A percentile compares a stretch with the other conserved stretches of the same genome.
phyloP scores from a whole-genome alignment of 2,888 invertebrate species.

The Metacarcinus magister region DNA sequence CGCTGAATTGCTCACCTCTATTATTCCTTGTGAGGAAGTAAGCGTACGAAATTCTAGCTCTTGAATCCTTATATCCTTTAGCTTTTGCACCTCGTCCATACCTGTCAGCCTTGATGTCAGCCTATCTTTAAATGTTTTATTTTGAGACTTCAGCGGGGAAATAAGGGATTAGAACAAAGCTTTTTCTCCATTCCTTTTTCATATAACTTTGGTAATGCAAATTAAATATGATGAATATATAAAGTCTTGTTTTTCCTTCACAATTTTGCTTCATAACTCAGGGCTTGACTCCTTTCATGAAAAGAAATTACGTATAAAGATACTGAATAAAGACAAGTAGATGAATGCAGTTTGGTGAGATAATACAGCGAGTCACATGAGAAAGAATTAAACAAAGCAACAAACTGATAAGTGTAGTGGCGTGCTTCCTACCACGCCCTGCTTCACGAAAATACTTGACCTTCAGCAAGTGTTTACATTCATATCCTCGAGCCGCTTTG shows the following conservation, averaged over 20 bases:
- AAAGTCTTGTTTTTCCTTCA: neutral
- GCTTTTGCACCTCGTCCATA: neutral
- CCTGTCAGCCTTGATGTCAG: neutral
- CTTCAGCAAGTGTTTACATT: neutral
- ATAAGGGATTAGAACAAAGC: too few species aligned
- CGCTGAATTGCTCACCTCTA: neutral
- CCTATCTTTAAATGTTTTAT: neutral
- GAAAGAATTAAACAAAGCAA: neutral
- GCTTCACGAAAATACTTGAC: neutral
- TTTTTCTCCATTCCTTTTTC: neutral
- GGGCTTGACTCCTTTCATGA: neutral
- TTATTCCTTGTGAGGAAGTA: neutral
- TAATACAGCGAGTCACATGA: neutral
- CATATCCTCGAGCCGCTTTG: neutral
- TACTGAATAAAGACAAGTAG: neutral
- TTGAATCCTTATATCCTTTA: neutral
- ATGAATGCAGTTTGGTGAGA: neutral
- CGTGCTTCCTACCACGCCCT: neutral
- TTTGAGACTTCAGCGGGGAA: too few species aligned
- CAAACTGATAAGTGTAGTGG: neutral
- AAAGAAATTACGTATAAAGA: neutral
- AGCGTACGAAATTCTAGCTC: neutral
- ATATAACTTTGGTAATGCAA: neutral
- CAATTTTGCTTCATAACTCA: neutral
- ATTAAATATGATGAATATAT: neutral